Conservation (phyloP, 2,797 vertebrate genomes). For the Simalia tracyae region DNA sequence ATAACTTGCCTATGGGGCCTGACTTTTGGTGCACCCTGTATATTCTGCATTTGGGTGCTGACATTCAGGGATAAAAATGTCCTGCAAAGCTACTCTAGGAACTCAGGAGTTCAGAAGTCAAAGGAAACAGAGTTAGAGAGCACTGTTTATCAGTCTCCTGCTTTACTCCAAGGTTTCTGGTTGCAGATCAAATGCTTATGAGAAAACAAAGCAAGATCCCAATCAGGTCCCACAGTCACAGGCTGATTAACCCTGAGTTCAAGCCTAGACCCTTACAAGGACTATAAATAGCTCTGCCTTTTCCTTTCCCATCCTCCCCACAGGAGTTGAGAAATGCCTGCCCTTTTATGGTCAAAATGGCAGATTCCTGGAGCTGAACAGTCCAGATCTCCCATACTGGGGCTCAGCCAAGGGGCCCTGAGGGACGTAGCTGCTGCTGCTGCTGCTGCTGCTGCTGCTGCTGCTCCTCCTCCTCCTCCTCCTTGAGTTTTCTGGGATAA, state of each 20-base stretch:
- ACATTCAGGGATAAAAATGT: not conserved
- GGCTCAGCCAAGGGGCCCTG: conserved; percentile 68
- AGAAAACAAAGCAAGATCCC: conserved; percentile 67
- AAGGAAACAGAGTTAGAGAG: not conserved
- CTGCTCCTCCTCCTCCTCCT: not conserved
- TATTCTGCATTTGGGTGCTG: not conserved
- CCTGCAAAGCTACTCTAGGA: not conserved
- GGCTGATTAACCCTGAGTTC: conserved; percentile 70
- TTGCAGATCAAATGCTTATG: conserved; percentile 69
- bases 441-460: not conserved
- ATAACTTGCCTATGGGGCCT: not conserved
- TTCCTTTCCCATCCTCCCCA: conserved; percentile 72
- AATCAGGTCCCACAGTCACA: conserved; percentile 57
- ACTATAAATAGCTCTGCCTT: conserved; percentile 81
- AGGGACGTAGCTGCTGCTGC: conserved; percentile 47
- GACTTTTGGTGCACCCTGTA: not conserved
- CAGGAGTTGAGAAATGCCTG: conserved; percentile 74
- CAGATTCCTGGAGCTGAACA: conserved; percentile 72
- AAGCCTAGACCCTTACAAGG: conserved; percentile 71
- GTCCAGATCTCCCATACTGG: conserved; percentile 76
- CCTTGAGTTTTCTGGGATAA: conserved; percentile 54
- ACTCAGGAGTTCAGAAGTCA: not conserved
- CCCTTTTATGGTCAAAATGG: conserved; percentile 86
- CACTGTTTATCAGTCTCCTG: conserved; percentile 6
- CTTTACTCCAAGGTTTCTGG: not conserved